phyloP scores from a whole-genome alignment of 2,113 vertebrate genomes.

The Percina caprodes region DNA sequence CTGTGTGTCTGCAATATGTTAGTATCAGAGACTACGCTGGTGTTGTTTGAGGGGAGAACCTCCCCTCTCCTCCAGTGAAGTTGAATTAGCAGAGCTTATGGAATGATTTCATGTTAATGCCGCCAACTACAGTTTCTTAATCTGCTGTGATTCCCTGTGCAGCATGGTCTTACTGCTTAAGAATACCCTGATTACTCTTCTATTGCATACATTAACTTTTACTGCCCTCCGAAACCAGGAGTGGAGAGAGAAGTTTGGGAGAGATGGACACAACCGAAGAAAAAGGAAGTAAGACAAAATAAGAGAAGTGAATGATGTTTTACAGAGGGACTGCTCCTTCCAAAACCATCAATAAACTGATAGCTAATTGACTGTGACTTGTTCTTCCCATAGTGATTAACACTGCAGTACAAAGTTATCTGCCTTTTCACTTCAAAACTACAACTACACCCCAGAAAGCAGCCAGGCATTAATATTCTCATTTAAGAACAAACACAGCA shows the following conservation, averaged over 20 bases:
- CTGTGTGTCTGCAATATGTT: conserved; percentile 25
- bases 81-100: conserved; percentile 78
- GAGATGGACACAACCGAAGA: background rate
- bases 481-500: conserved; percentile 40
- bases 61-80: conserved; percentile 41
- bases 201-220: conserved; percentile 63
- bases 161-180: conserved; percentile 66
- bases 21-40: conserved; percentile 1
- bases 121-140: conserved; percentile 78
- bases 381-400: background rate
- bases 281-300: background rate
- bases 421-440: conserved; percentile 1
- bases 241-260: conserved; percentile 7
- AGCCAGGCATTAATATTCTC: conserved; percentile 18
- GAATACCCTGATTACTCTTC: conserved; percentile 73
- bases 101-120: conserved; percentile 79
- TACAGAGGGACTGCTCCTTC: background rate
- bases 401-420: background rate
- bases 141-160: conserved; percentile 73
- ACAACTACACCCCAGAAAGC: background rate
- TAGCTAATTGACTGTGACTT: background rate
- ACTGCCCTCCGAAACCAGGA: conserved; percentile 37
- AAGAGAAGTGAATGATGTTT: background rate
- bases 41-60: conserved; percentile 41
- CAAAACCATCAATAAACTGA: conserved; percentile 3